phyloP scores from a whole-genome alignment of 1,140 invertebrate species.

The Riptortus pedestris region DNA sequence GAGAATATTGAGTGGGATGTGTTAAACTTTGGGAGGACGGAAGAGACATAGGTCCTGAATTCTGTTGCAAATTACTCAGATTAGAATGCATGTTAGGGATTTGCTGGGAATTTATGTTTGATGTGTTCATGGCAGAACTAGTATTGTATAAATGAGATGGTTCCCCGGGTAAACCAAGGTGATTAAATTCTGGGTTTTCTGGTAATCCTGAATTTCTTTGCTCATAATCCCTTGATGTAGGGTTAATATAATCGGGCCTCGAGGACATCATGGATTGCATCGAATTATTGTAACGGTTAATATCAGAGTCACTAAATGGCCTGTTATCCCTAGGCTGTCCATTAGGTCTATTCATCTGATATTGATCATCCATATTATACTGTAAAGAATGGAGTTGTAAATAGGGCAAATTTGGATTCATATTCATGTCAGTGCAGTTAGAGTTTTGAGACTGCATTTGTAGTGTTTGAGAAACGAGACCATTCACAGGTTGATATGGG shows the following conservation, averaged over 20 bases:
- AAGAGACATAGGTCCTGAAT: slow-evolving; percentile 9
- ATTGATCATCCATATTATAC: neutral
- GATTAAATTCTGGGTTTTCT: neutral
- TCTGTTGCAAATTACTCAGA: neutral
- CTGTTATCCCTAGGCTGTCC: neutral
- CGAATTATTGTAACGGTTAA: neutral
- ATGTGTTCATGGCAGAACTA: neutral
- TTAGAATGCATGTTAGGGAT: neutral
- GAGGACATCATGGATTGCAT: neutral
- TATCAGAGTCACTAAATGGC: neutral
- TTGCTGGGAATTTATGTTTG: neutral
- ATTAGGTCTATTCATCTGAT: neutral
- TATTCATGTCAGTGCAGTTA: neutral
- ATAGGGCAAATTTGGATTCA: neutral
- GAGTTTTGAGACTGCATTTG: neutral
- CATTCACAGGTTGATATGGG: neutral
- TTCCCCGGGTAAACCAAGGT: neutral
- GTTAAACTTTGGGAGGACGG: neutral
- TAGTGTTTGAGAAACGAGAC: neutral
- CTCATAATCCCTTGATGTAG: neutral
- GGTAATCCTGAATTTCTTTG: neutral
- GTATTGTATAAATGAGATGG: neutral
- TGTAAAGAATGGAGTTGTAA: neutral
- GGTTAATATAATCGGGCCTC: neutral
- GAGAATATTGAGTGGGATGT: neutral